Base-by-base conservation (phyloP, 2,888 invertebrate genomes). In the Agrilus biguttatus region DNA sequence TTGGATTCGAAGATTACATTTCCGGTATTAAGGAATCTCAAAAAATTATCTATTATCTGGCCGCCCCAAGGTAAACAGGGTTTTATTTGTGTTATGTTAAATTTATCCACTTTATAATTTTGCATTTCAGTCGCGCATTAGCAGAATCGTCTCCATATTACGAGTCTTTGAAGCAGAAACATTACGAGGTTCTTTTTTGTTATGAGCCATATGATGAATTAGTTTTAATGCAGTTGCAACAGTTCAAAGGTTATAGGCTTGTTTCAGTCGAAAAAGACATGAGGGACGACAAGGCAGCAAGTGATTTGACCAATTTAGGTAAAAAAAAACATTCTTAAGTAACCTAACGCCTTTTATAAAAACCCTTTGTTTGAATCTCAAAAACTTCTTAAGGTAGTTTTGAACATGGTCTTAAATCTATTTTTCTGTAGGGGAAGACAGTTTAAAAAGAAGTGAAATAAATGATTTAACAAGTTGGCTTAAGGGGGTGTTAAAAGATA, bases 181-280 rank as follows among this genome's bases (percentile, higher is more conserved):
- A 89, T 52, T 77, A 86, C 5, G 92, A 96, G 69, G 95, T 97
- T 0, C 66, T 97, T 12, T 97, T 93, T 68, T 90, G 95, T 58
- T 95, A 89, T 57, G 96, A 97, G 60, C 83, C 89, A n/a, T 93
- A 95, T 55, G 97, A 98, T 63, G 97, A 97, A 65, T 69, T 97
- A 41, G 91, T 95, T 3, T 69, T 97, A 14, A 78, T 92, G 75
- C 92, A 95, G 56, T 67, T 96, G 43, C 78, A 80, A 47, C 79
- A 86, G 59, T 97, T 86, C 62, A 80, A 80, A 49, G 77, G 78
- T 38, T 74, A 78, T 53, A 70, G 73, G 45, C 69, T 98, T 6
- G 78, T 84, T 3, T 93, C 95, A 0, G 88, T 92, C 1, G 97
- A 97, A 66, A 93, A 90, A 59, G 93, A 93, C 65, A 84, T 91